A percentile compares a stretch with the other conserved stretches of the same genome.
These are phyloP conservation scores for Hydractinia echinata DNA, from an alignment of 30 jellyfish, hydroid and myxozoan species.

Conservation along the genomic window DNA sequence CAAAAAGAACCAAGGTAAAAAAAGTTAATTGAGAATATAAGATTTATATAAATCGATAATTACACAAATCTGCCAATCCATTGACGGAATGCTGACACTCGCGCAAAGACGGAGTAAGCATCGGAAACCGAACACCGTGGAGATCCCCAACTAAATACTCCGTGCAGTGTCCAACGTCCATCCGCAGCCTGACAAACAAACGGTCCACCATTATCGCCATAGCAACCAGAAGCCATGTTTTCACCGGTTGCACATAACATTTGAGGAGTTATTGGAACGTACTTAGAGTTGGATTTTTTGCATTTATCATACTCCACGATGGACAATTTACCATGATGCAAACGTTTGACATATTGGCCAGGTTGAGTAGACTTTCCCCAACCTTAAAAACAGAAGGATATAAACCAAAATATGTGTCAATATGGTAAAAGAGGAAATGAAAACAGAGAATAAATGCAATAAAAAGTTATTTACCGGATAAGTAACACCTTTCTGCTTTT, in stretches of 20 bases:
- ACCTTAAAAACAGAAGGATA: no score
- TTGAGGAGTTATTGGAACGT: not conserved
- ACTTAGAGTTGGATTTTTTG: not conserved
- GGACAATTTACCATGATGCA: not conserved
- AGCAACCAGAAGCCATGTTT: not conserved
- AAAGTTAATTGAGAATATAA: no score
- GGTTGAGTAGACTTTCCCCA: no score
- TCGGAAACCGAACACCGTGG: not conserved
- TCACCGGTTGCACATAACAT: not conserved
- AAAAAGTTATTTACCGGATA: no score
- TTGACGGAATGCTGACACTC: not conserved
- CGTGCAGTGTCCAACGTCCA: not conserved
- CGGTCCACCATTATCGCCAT: constrained; percentile 18
- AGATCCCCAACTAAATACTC: constrained; percentile 4
- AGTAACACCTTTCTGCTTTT: no score
- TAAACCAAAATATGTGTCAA: no score
- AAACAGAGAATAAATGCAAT: no score
- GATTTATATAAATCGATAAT: no score
- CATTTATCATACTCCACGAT: not conserved
- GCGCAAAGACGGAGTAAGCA: constrained; percentile 7
- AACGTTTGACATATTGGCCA: no score
- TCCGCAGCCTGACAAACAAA: not conserved
- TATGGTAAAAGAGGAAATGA: no score
- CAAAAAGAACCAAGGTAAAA: no score
- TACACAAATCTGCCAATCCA: not conserved